These are phyloP conservation scores for Elysia crispata DNA, from an alignment of 2,888 invertebrate genomes.

Conservation along the genomic window DNA sequence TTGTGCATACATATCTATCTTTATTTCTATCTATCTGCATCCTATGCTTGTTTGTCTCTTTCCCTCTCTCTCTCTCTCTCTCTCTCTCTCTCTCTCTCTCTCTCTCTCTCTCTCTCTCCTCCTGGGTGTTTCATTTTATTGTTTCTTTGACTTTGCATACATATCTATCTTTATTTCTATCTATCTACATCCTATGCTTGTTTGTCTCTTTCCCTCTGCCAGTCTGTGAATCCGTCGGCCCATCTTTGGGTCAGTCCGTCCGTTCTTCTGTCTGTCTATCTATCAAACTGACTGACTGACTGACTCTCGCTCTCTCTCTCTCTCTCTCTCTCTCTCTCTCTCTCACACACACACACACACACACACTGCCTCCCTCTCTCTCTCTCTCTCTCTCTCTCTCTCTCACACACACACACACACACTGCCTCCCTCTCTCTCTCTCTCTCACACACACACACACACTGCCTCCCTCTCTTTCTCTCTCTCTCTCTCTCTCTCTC, in stretches of 20 bases:
- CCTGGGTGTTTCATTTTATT: not conserved
- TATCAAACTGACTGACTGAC: not conserved
- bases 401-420: not conserved
- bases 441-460: too few species aligned
- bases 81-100: too few species aligned
- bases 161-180: not conserved
- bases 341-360: too few species aligned
- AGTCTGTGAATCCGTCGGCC: not conserved
- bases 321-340: constrained; percentile 1
- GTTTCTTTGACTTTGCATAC: not conserved
- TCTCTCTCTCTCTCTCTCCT: not conserved
- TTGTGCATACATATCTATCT: too few species aligned
- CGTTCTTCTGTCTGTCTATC: not conserved
- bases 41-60: too few species aligned
- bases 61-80: too few species aligned
- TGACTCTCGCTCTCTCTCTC: constrained; percentile 32
- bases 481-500: constrained; percentile 6
- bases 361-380: not conserved
- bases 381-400: too few species aligned
- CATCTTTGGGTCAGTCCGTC: not conserved
- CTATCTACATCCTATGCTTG: not conserved
- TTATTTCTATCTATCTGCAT: too few species aligned
- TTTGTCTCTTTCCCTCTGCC: not conserved
- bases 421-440: constrained; percentile 34
- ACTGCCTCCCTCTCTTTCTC: too few species aligned